phyloP scores from a whole-genome alignment of 2,797 vertebrate species.

The Peromyscus melanophrys region DNA sequence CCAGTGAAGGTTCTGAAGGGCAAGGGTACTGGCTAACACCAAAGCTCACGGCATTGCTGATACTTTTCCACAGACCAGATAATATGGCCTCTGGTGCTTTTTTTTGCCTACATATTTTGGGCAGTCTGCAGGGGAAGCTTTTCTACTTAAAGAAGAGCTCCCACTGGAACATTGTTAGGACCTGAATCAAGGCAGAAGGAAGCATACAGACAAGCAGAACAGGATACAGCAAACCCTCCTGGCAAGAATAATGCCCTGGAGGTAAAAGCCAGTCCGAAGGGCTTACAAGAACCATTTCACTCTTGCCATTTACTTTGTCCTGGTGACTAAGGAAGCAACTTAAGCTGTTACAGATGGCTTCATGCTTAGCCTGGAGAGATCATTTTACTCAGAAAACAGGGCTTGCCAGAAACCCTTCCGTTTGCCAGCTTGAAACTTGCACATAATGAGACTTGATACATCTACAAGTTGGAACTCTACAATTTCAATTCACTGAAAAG shows the following conservation, averaged over 20 bases:
- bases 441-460: slow-evolving; percentile 56
- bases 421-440: slow-evolving; percentile 60
- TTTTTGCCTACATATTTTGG: background rate
- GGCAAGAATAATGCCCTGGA: slow-evolving; percentile 3
- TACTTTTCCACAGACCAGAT: background rate
- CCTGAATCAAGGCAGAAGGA: background rate
- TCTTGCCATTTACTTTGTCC: slow-evolving; percentile 45
- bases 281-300: background rate
- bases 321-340: slow-evolving; percentile 43
- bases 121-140: background rate
- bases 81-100: background rate
- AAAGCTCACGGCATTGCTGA: background rate
- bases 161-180: background rate
- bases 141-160: background rate
- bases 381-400: slow-evolving; percentile 71
- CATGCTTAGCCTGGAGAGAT: slow-evolving; percentile 52
- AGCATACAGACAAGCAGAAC: background rate
- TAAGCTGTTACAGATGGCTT: slow-evolving; percentile 71
- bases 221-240: background rate
- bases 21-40: background rate
- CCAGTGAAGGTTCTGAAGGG: background rate
- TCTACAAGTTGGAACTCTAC: slow-evolving; percentile 50
- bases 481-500: slow-evolving; percentile 56
- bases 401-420: slow-evolving; percentile 36
- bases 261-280: background rate